These are phyloP conservation scores for Poecilia velifera DNA, from an alignment of 2,797 vertebrate species.

Conservation along the genomic window DNA sequence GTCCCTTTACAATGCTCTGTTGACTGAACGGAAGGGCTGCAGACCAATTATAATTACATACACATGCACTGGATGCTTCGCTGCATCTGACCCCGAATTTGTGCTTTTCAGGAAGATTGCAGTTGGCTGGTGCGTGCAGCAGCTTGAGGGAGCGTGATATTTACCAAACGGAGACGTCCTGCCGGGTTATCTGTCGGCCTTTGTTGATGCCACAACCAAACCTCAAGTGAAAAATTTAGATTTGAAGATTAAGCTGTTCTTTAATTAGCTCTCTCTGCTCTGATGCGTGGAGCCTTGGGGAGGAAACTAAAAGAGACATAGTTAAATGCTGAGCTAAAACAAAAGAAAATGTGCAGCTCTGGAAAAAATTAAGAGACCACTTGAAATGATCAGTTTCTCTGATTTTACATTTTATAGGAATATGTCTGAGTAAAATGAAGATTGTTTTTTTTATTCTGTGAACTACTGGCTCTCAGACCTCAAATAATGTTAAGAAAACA, in stretches of 20 bases:
- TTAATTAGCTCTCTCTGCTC: not conserved
- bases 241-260: not conserved
- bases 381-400: too few relatives aligned
- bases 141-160: not conserved
- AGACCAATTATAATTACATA: constrained; percentile 10
- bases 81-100: constrained; percentile 1
- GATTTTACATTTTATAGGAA: too few relatives aligned
- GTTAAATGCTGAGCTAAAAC: not conserved
- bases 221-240: not conserved
- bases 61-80: not conserved
- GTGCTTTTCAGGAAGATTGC: not conserved
- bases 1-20: not conserved
- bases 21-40: not conserved
- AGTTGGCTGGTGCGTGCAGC: not conserved
- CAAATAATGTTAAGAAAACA: too few relatives aligned
- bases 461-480: too few relatives aligned
- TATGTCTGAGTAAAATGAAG: too few relatives aligned
- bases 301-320: not conserved
- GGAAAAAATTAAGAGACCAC: too few relatives aligned
- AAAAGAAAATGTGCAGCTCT: not conserved
- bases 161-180: not conserved
- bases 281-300: not conserved
- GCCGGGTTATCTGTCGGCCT: not conserved
- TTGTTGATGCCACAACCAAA: not conserved
- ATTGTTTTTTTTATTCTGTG: too few relatives aligned